These are phyloP conservation scores for Sebastes miniatus DNA, from an alignment of 2,797 vertebrate species.

Conservation along the genomic window DNA sequence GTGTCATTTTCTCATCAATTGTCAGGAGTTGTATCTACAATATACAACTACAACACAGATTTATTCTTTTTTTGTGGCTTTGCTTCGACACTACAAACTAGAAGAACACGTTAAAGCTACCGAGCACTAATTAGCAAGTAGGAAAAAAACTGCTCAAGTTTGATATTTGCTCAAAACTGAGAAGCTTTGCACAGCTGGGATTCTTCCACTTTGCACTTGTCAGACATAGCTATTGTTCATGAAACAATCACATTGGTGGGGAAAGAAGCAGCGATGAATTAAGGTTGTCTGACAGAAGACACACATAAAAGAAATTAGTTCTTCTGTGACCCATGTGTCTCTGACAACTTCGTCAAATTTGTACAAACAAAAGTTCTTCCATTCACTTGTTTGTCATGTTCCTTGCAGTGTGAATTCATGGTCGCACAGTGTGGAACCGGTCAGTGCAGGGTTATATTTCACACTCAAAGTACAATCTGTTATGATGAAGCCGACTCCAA, in stretches of 20 bases:
- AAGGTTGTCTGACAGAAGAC: not conserved
- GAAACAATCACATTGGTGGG: not conserved
- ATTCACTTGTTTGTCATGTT: not conserved
- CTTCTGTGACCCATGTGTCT: not conserved
- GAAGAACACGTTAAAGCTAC: not conserved
- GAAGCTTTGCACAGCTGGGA: not conserved
- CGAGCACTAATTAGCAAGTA: not conserved
- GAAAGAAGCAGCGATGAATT: not conserved
- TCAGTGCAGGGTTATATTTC: not conserved
- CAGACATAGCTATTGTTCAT: not conserved
- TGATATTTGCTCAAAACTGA: not conserved
- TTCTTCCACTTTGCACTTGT: not conserved
- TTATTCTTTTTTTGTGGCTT: not conserved
- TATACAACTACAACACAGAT: not conserved
- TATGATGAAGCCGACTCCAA: not conserved
- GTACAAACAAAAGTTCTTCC: not conserved
- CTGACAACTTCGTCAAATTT: not conserved
- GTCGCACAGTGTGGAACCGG: not conserved
- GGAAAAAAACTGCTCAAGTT: not conserved
- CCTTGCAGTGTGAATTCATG: conserved; percentile 10
- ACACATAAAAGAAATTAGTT: not conserved
- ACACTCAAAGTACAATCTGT: conserved; percentile 2
- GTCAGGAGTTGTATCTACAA: not conserved
- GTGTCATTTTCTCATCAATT: not conserved
- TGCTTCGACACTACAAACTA: not conserved